A percentile compares a stretch with the other conserved stretches of the same genome.
Evolutionary conservation across 1,140 invertebrate species (phyloP).

Genomic region (Trigoniulus corallinus): DNA sequence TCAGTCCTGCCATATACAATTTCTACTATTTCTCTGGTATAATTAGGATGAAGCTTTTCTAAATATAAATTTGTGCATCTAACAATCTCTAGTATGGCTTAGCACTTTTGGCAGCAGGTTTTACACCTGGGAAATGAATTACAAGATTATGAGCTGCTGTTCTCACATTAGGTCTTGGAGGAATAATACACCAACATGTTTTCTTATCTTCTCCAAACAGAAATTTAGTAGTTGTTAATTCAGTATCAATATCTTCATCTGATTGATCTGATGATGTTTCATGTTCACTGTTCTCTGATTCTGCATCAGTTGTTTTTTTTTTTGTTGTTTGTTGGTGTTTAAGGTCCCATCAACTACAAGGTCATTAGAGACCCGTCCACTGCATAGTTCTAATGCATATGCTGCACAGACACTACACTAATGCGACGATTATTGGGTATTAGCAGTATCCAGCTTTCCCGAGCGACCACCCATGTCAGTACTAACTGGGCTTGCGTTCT

Average conservation of each 20-base stretch:
- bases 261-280: not conserved
- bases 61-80: slow-evolving; percentile 4
- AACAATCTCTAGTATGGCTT: not conserved
- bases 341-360: no score
- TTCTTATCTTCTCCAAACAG: slow-evolving; percentile 1
- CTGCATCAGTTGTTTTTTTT: not conserved
- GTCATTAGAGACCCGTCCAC: no score
- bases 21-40: not conserved
- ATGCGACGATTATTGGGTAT: no score
- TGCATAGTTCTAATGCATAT: no score
- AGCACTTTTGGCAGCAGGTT: not conserved
- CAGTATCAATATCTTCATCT: not conserved
- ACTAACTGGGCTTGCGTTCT: no score
- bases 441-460: no score
- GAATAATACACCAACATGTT: not conserved
- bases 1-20: slow-evolving; percentile 1
- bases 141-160: not conserved
- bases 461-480: no score
- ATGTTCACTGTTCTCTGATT: slow-evolving; percentile 2
- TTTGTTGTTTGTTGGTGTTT: not conserved
- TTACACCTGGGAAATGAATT: slow-evolving; percentile 4
- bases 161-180: not conserved
- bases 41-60: not conserved
- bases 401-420: no score
- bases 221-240: not conserved